Base-by-base conservation (phyloP, 2,797 vertebrate genomes). In the Cephalopachus bancanus region DNA sequence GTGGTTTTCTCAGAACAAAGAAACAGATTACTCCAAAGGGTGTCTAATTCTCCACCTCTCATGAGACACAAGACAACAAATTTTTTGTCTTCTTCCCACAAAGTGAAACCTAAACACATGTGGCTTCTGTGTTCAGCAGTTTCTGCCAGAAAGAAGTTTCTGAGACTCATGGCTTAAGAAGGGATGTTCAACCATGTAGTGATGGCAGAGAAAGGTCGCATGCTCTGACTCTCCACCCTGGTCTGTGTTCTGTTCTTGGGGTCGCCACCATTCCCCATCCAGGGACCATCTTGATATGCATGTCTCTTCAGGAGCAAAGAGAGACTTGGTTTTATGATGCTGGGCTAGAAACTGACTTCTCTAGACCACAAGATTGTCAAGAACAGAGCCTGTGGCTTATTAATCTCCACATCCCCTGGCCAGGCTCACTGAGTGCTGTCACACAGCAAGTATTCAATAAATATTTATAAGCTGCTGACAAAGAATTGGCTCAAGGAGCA, bases 121-220 rank as follows among this genome's bases (percentile, higher is more conserved):
- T 65, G 53, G 2, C 30, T 79, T 30, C 60, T 59, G 4, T 5
- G 5, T 16, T 65, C 55, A 80, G 74, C 12, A 10, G 74, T 76
- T 84, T 89, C 37, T 85, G 33, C 37, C 55, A 72, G 75, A 80
- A 85, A 91, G 92, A n/a, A 76, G 15, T 55, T 67, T 86, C 90
- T 85, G 57, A 28, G 28, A 71, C 55, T 72, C 55, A 10, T 17
- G 59, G n/a, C 10, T 7, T 55, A 33, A 20, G 86, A 51, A 14
- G 1, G 12, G 53, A 55, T 10, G 55, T 53, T 84, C 19, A 17
- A 15, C 16, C 59, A 44, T 0, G 10, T 16, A 1, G 9, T 2
- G 64, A 49, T 3, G 55, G 59, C 44, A 12, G 44, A 85, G 64
- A 44, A 79, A 71, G n/a, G 14, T 24, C 74, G 44, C 44, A 44